Percentiles rank a stretch among this genome's conserved stretches.
phyloP scores from a whole-genome alignment of 2,888 invertebrate species.

The Pyrrhosoma nymphula region DNA sequence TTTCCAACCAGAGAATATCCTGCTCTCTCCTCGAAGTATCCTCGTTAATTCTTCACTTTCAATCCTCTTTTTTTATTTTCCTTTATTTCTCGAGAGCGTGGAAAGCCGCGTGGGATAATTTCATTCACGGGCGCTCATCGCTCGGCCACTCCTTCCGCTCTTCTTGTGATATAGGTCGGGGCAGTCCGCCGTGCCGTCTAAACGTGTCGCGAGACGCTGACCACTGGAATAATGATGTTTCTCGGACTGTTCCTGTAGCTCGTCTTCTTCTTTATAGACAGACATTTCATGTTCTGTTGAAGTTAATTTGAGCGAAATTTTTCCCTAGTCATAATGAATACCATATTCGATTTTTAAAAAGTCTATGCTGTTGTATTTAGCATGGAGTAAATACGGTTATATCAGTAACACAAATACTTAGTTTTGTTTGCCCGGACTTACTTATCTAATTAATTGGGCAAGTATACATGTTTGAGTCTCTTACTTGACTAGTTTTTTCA shows the following conservation, averaged over 20 bases:
- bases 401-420: no score
- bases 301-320: no score
- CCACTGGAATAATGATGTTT: background rate
- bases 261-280: background rate
- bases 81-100: background rate
- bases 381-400: no score
- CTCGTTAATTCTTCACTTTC: background rate
- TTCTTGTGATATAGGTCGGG: conserved; percentile 6
- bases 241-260: background rate
- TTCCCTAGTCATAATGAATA: no score
- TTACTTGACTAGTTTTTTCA: no score
- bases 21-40: background rate
- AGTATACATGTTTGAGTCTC: no score
- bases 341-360: no score
- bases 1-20: background rate
- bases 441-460: no score
- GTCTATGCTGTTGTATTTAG: no score
- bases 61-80: background rate
- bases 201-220: background rate
- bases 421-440: no score
- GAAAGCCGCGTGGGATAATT: conserved; percentile 20
- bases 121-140: background rate
- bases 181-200: background rate
- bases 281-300: no score
- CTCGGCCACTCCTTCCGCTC: background rate